phyloP scores from a whole-genome alignment of 1,140 invertebrate species.

The Neoseiulus cucumeris region DNA sequence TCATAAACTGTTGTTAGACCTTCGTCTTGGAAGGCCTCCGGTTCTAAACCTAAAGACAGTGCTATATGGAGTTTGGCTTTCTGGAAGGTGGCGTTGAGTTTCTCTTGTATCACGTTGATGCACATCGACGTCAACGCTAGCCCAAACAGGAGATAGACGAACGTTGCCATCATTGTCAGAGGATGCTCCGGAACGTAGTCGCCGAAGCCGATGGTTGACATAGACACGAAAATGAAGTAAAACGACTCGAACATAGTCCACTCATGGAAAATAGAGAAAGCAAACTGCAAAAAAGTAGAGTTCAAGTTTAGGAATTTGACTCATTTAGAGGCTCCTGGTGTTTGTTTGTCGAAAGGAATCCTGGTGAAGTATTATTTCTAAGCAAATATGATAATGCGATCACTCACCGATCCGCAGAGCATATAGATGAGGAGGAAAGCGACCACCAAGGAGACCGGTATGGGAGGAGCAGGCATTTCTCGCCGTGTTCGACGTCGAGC shows the following conservation, averaged over 20 bases:
- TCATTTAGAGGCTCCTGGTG: not conserved
- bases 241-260: conserved; percentile 82
- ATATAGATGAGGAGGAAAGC: conserved; percentile 51
- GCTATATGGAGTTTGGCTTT: conserved; percentile 17
- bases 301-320: too few species aligned
- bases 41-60: not conserved
- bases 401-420: conserved; percentile 34
- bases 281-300: not conserved
- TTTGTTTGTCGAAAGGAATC: not conserved
- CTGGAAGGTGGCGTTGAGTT: conserved; percentile 17
- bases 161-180: conserved; percentile 69
- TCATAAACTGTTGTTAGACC: not conserved
- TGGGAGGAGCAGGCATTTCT: not conserved
- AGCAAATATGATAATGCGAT: conserved; percentile 14
- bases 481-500: not conserved
- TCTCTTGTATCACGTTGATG: conserved; percentile 48
- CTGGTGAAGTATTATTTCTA: not conserved
- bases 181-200: conserved; percentile 57
- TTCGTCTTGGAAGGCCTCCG: conserved; percentile 4
- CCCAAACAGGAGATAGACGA: conserved; percentile 76
- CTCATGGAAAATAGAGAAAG: conserved; percentile 33
- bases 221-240: conserved; percentile 83
- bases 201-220: conserved; percentile 83
- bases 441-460: conserved; percentile 37
- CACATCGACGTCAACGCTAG: conserved; percentile 82